These are phyloP conservation scores for Grantiella picta DNA, from an alignment of 2,113 vertebrate species.

Conservation along the genomic window DNA sequence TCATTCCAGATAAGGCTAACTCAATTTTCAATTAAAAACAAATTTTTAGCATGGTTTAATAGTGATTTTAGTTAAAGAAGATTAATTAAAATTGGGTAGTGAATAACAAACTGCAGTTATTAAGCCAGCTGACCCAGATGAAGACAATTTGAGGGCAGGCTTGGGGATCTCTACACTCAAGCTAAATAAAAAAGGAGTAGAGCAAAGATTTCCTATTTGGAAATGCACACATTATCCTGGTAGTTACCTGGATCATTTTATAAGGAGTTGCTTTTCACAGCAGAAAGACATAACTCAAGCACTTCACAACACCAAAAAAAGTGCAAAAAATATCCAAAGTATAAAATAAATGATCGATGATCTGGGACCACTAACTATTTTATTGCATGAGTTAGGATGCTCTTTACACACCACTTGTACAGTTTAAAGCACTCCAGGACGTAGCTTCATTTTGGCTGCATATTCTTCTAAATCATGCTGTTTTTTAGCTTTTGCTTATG, in stretches of 20 bases:
- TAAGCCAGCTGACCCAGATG: background rate
- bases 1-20: background rate
- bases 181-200: background rate
- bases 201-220: background rate
- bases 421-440: background rate
- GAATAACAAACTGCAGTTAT: background rate
- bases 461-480: background rate
- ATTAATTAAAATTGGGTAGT: background rate
- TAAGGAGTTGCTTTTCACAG: background rate
- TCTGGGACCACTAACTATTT: background rate
- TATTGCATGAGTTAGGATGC: background rate
- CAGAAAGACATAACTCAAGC: background rate
- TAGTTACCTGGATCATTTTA: background rate
- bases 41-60: background rate
- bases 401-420: background rate
- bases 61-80: background rate
- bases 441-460: background rate
- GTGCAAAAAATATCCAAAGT: background rate
- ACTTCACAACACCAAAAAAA: background rate
- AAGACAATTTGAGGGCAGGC: background rate
- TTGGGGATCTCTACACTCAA: background rate
- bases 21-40: background rate
- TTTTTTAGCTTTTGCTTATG: background rate
- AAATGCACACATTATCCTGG: background rate
- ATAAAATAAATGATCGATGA: background rate